Conservation (phyloP, 2,888 invertebrate species). For the Rhagophthalmus giganteus region DNA sequence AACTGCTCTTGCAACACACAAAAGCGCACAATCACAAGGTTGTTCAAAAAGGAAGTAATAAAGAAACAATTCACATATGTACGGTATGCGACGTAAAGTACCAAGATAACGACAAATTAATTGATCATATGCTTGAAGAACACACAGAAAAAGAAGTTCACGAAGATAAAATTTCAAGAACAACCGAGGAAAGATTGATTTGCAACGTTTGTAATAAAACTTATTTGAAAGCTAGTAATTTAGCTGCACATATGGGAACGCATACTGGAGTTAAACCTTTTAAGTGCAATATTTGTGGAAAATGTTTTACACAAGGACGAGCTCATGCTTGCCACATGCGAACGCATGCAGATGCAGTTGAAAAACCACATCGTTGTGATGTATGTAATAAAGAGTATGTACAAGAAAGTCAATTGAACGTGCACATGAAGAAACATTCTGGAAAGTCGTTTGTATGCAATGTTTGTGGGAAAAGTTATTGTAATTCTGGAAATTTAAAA, state of each 20-base stretch:
- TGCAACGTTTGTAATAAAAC: conserved; percentile 42
- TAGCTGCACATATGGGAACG: conserved; percentile 42
- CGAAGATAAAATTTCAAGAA: conserved; percentile 11
- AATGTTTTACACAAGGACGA: conserved; percentile 42
- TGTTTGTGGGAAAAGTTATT: conserved; percentile 42
- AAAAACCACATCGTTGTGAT: conserved; percentile 34
- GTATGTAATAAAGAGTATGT: conserved; percentile 40
- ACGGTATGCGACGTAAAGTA: conserved; percentile 33
- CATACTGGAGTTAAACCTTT: conserved; percentile 42
- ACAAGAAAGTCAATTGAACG: conserved; percentile 36
- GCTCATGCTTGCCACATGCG: conserved; percentile 43
- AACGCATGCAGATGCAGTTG: conserved; percentile 37
- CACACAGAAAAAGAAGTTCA: conserved; percentile 33
- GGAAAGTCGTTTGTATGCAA: conserved; percentile 35
- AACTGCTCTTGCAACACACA: conserved; percentile 25
- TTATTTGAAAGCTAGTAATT: conserved; percentile 42
- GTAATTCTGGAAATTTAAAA: conserved; percentile 41
- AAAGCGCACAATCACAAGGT: conserved; percentile 17
- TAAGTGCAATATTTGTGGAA: conserved; percentile 40
- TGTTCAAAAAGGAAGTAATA: conserved; percentile 12
- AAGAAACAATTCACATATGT: conserved; percentile 31
- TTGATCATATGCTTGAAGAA: conserved; percentile 33
- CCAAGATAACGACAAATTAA: conserved; percentile 29
- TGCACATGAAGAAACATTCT: conserved; percentile 40
- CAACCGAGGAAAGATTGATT: conserved; percentile 20